Percentiles rank a stretch among this genome's conserved stretches.
Conservation (phyloP, 2,797 vertebrate genomes). For the Microhierax caerulescens region DNA sequence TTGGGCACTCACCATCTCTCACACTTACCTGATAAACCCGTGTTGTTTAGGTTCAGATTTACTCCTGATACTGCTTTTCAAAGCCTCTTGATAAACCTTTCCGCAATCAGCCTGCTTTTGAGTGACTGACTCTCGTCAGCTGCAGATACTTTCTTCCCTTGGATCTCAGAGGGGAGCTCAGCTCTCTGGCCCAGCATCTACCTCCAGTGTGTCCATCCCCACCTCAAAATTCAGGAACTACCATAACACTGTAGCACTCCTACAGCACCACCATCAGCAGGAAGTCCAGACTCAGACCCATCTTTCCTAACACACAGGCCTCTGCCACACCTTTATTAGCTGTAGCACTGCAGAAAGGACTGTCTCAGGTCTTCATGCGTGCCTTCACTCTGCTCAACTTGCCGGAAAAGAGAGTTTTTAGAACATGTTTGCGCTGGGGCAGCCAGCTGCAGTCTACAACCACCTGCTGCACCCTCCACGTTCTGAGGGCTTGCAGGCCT, state of each 20-base stretch:
- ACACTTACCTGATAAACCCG: neutral
- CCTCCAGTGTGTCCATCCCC: neutral
- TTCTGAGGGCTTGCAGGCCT: neutral
- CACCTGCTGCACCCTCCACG: neutral
- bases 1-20: neutral
- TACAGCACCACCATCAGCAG: neutral
- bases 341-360: neutral
- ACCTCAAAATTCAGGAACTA: neutral
- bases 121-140: neutral
- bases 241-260: neutral
- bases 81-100: neutral
- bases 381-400: neutral
- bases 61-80: neutral
- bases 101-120: neutral
- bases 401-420: neutral
- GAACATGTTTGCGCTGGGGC: neutral
- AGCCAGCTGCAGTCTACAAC: neutral
- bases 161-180: neutral
- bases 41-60: neutral
- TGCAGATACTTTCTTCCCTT: neutral
- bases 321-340: neutral
- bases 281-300: neutral
- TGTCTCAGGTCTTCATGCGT: neutral
- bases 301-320: neutral
- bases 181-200: neutral